Conservation (phyloP, 2,888 invertebrate species). For the Chrysolina haemoptera region DNA sequence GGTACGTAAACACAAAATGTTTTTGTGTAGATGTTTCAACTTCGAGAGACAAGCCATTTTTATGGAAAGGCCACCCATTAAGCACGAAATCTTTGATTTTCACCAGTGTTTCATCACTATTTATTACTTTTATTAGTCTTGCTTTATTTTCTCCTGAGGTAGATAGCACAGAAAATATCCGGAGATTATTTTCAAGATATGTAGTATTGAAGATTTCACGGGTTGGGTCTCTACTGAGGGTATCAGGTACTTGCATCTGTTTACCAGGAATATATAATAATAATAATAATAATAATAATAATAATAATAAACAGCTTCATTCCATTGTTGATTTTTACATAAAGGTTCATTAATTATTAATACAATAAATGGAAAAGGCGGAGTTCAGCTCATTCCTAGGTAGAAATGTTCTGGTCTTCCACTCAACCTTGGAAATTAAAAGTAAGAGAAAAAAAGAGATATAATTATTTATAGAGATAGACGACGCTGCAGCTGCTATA, state of each 20-base stretch:
- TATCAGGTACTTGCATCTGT: constrained; percentile 40
- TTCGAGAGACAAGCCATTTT: constrained; percentile 2
- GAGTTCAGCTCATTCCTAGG: too few relatives aligned
- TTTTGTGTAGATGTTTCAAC: constrained; percentile 20
- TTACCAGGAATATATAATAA: constrained; percentile 46
- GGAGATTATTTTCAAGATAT: constrained; percentile 10
- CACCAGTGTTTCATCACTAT: constrained; percentile 18
- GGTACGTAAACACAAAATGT: too few relatives aligned
- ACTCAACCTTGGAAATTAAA: too few relatives aligned
- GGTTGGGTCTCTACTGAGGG: constrained; percentile 36
- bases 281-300: too few relatives aligned
- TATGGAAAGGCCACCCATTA: constrained; percentile 38
- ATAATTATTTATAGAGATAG: too few relatives aligned
- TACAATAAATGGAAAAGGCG: too few relatives aligned
- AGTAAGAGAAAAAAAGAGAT: too few relatives aligned
- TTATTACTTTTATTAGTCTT: constrained; percentile 25
- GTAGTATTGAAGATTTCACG: constrained; percentile 29
- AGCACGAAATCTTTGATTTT: constrained; percentile 33
- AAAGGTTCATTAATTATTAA: too few relatives aligned
- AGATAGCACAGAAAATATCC: constrained; percentile 30
- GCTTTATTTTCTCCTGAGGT: constrained; percentile 35
- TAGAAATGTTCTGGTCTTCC: too few relatives aligned
- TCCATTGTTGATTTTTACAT: too few relatives aligned
- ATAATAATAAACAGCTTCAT: too few relatives aligned
- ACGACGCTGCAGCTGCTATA: too few relatives aligned